These are phyloP conservation scores for Marronus borbonicus DNA, from an alignment of 2,888 invertebrate genomes.

Conservation along the genomic window DNA sequence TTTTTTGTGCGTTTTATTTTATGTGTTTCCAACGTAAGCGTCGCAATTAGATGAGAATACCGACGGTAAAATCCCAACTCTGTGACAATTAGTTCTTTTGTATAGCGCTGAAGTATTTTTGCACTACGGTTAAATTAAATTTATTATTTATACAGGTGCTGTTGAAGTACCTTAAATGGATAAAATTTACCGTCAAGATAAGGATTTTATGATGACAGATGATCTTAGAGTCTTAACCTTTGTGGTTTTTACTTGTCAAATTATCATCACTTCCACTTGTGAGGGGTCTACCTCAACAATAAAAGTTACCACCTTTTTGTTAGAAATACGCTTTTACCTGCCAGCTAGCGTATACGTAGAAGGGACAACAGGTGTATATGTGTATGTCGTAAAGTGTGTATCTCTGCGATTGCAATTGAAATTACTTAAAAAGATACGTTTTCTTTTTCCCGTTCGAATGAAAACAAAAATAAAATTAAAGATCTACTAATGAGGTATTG, in stretches of 20 bases:
- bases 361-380: slow-evolving; percentile 44
- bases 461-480: neutral
- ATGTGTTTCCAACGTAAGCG: neutral
- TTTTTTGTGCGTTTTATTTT: slow-evolving; percentile 5
- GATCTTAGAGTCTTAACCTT: slow-evolving; percentile 49
- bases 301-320: slow-evolving; percentile 48
- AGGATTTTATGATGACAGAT: slow-evolving; percentile 59
- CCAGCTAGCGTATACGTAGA: slow-evolving; percentile 1
- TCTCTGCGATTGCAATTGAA: neutral
- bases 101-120: neutral
- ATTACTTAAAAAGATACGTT: neutral
- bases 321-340: slow-evolving; percentile 54
- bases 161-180: neutral
- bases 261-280: slow-evolving; percentile 56
- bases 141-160: too few species aligned
- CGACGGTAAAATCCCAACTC: neutral
- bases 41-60: neutral
- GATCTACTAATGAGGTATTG: neutral
- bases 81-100: neutral
- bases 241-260: slow-evolving; percentile 58
- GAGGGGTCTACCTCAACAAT: slow-evolving; percentile 45
- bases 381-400: neutral
- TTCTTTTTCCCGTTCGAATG: neutral
- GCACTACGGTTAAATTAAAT: too few species aligned
- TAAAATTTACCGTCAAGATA: slow-evolving; percentile 34